phyloP scores from a whole-genome alignment of 2,797 vertebrate species.

The Falco berigora region DNA sequence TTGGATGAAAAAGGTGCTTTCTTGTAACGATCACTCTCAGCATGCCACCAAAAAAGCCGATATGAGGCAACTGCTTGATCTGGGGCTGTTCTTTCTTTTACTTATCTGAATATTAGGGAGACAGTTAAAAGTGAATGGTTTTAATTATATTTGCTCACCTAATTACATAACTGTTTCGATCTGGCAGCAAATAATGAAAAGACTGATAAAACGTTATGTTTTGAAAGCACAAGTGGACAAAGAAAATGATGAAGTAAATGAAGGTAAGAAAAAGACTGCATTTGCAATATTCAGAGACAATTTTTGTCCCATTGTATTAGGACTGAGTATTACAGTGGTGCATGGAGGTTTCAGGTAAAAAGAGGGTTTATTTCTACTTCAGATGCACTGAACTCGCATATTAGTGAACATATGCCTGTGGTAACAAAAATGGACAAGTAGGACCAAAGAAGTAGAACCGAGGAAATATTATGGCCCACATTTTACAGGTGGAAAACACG shows the following conservation, averaged over 20 bases:
- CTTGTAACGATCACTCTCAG: background rate
- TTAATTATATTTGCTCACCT: background rate
- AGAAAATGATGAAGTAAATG: slow-evolving; percentile 88
- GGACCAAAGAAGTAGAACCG: background rate
- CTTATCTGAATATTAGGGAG: background rate
- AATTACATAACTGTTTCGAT: background rate
- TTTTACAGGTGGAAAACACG: background rate
- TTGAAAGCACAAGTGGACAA: slow-evolving; percentile 89
- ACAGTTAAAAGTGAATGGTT: background rate
- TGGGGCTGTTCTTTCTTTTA: background rate
- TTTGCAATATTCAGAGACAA: background rate
- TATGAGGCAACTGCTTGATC: background rate
- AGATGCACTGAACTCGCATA: background rate
- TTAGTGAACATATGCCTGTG: background rate
- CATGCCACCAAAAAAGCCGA: background rate
- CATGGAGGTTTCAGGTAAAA: background rate
- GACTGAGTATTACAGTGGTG: background rate
- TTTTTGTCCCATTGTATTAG: background rate
- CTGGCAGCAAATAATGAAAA: slow-evolving; percentile 88
- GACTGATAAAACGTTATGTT: slow-evolving; percentile 87
- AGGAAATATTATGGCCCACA: background rate
- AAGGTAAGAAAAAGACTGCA: slow-evolving; percentile 74
- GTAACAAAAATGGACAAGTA: background rate
- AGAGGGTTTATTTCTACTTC: background rate
- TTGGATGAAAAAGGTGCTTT: background rate